Evolutionary conservation across 2,113 vertebrate genomes (phyloP).

Genomic region (Megaptera novaeangliae): DNA sequence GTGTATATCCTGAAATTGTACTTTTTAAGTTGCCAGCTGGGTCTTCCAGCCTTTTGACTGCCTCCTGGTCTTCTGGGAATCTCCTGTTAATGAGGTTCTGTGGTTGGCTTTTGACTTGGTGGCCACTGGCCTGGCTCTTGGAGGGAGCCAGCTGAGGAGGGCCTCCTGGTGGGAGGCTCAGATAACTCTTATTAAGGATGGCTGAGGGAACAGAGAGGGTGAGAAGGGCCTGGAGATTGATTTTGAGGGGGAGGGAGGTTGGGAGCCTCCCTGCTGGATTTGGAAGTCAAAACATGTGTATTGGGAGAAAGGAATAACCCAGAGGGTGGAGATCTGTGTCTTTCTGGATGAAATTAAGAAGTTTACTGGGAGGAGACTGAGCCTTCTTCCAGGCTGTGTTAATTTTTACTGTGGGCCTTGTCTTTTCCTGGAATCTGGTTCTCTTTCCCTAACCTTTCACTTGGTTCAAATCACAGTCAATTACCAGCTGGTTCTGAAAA

Average conservation of each 20-base stretch:
- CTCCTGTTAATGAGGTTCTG: not conserved
- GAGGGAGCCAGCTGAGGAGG: not conserved
- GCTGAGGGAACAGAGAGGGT: not conserved
- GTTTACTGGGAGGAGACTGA: not conserved
- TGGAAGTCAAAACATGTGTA: not conserved
- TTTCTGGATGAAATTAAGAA: slow-evolving; percentile 33
- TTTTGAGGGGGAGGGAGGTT: not conserved
- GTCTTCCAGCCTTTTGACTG: not conserved
- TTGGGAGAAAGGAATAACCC: not conserved
- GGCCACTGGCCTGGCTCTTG: not conserved
- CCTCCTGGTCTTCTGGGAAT: not conserved
- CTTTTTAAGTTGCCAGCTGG: not conserved
- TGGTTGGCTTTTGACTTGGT: not conserved
- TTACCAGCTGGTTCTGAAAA: slow-evolving; percentile 34
- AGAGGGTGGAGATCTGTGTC: not conserved
- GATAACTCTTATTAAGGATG: not conserved
- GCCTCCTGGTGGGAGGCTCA: not conserved
- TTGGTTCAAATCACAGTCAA: slow-evolving; percentile 1
- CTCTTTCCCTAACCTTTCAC: slow-evolving; percentile 5
- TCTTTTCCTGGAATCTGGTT: slow-evolving; percentile 43
- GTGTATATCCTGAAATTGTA: not conserved
- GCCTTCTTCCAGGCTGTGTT: not conserved
- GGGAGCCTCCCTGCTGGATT: not conserved
- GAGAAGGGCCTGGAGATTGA: not conserved
- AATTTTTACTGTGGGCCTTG: slow-evolving; percentile 12